Evolutionary conservation across 2,797 vertebrate genomes (phyloP).

Genomic region (Sebastolobus alascanus): DNA sequence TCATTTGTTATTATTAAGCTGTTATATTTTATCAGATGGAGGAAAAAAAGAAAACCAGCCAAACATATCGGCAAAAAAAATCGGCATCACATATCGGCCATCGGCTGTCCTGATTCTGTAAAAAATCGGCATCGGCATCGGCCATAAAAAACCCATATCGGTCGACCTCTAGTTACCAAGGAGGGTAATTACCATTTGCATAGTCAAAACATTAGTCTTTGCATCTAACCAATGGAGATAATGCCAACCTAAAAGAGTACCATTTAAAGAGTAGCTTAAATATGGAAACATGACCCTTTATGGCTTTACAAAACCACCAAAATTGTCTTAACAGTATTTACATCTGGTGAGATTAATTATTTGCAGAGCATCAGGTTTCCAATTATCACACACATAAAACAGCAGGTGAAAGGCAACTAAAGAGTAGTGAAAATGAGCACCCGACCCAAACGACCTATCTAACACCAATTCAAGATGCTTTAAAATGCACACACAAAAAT

Average conservation of each 20-base stretch:
- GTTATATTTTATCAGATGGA: too few relatives aligned
- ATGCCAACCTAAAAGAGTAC: neutral
- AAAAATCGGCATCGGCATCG: too few relatives aligned
- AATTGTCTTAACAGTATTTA: neutral
- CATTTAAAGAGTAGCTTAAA: neutral
- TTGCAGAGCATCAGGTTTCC: neutral
- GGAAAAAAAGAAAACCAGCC: too few relatives aligned
- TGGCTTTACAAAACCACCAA: neutral
- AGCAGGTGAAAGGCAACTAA: neutral
- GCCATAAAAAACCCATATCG: too few relatives aligned
- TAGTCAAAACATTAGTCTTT: neutral
- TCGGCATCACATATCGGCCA: too few relatives aligned
- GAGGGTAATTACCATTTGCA: neutral
- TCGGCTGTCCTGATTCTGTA: too few relatives aligned
- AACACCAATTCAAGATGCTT: neutral
- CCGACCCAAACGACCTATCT: neutral
- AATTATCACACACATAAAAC: too few relatives aligned
- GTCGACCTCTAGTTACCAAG: neutral
- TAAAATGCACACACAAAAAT: neutral
- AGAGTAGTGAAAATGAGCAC: neutral
- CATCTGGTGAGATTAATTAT: slow-evolving; percentile 20
- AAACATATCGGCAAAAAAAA: too few relatives aligned
- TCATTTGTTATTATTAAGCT: too few relatives aligned
- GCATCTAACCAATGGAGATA: neutral
- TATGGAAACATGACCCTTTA: neutral